Base-by-base conservation (phyloP, 1,140 invertebrate species). In the Sarcophaga peregrina region DNA sequence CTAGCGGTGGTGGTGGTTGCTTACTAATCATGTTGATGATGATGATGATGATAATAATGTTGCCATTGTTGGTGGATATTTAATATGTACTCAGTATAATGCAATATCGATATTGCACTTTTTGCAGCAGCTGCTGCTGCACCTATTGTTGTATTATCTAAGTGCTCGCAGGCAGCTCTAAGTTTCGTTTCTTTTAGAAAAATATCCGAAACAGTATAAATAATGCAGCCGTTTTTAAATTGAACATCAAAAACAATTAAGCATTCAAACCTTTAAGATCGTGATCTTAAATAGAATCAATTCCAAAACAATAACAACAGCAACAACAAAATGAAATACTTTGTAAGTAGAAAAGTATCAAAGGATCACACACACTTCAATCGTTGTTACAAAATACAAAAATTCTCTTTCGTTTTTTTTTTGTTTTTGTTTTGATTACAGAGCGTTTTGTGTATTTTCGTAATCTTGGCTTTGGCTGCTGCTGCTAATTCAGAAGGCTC, bases 371-470 rank as follows among this genome's bases (percentile, higher is more conserved):
- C n/a, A n/a, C n/a, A n/a, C n/a, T n/a, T n/a, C n/a, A n/a, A n/a
- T n/a, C n/a, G n/a, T n/a, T n/a, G n/a, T n/a, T n/a, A n/a, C n/a
- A n/a, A n/a, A 37, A 37, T 37, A 37, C 25, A 37, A 37, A 37
- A 37, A 1, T 37, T 37, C 25, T 37, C 25, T 37, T n/a, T n/a
- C n/a, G n/a, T n/a, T n/a, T n/a, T n/a, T n/a, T n/a, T 37, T 37
- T 37, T 37, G 4, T 2, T 37, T 82, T 82, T 82, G 20, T 17
- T 13, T 17, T 81, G 52, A 52, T 83, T 85, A 0, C 84, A 89
- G 88, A 88, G 84, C 62, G 54, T 86, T 78, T 87, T 86, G 82
- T 50, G 87, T 37, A 83, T 87, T 72, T 74, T 89, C 58, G 84
- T 85, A 78, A 83, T 89, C 73, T 86, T 81, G 25, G 74, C 84